Evolutionary conservation across 2,113 vertebrate species (phyloP), one percentile per base, ranked within the genome.

Genomic region (Microtus richardsoni): DNA sequence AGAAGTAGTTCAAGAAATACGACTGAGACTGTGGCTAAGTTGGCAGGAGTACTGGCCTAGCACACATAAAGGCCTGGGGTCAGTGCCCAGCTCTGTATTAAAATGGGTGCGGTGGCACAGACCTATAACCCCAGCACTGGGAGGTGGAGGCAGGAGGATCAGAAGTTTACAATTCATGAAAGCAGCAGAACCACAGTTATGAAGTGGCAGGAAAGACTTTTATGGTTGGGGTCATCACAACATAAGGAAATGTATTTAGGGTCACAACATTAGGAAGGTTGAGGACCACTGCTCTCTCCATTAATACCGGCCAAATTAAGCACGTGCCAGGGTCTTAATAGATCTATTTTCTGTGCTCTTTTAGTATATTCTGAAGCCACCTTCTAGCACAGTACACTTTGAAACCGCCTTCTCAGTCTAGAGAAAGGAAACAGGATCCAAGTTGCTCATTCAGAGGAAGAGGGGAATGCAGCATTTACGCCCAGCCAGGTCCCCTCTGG

Each of bases 361-460:
- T 71, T 39, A 44, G 13, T 19, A 64, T 7, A 71, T 66, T 44
- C 10, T 84, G 58, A 84, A 28, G n/a, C 39, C 3, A 13, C 21
- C 68, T 70, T 19, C 68, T 41, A 74, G n/a, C n/a, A 66, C 44
- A 71, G 10, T 9, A 64, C 2, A 82, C 6, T 78, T 79, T 86
- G 39, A 93, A 95, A 85, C 21, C 58, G 58, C n/a, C 66, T 91
- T 79, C 73, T 13, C 17, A 73, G 89, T 83, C 71, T 91, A 66
- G 68, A 75, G 70, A 39, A 12, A 62, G 49, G 30, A 78, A 68
- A 68, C 3, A 66, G 7, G 2, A 10, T 28, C 10, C 14, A 41
- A 58, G 47, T 0, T 70, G 84, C 62, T 89, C 33, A 13, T 26
- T 44, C 33, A 5, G 28, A 93, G 54, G 54, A 75, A 66, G 3